A percentile compares a stretch with the other conserved stretches of the same genome.
Evolutionary conservation across 2,113 vertebrate genomes (phyloP).

Genomic region (Ia io): DNA sequence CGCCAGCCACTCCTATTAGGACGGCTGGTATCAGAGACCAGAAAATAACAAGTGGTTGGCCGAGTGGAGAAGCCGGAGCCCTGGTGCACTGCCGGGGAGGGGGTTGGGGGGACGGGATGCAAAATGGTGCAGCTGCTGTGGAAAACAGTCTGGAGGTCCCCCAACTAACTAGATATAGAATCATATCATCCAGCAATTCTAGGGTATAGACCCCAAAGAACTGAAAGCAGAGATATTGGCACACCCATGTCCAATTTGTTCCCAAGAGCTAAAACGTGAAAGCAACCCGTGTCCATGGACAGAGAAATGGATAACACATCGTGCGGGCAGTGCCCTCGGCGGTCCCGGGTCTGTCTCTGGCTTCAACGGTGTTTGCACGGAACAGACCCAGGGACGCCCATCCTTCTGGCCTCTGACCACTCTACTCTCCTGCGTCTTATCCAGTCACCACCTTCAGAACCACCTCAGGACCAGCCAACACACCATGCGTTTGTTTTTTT

Average conservation of each 20-base stretch:
- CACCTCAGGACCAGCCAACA: too few species aligned
- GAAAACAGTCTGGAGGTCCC: background rate
- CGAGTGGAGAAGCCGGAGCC: background rate
- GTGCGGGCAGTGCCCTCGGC: background rate
- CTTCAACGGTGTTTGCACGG: too few species aligned
- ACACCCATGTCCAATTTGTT: too few species aligned
- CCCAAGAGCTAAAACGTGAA: accelerated
- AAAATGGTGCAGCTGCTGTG: accelerated
- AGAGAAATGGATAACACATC: background rate
- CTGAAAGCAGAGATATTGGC: background rate
- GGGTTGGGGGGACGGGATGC: too few species aligned
- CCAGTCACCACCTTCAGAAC: too few species aligned
- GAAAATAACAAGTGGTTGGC: background rate
- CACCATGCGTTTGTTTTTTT: too few species aligned
- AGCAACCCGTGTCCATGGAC: background rate
- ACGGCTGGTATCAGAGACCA: background rate
- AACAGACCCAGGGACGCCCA: too few species aligned
- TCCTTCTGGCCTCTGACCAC: too few species aligned
- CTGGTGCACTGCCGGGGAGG: accelerated
- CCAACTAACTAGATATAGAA: background rate
- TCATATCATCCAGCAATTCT: background rate
- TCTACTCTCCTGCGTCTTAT: too few species aligned
- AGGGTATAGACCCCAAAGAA: background rate
- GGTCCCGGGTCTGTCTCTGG: too few species aligned
- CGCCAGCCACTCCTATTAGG: background rate